These are phyloP conservation scores for Toxostoma redivivum DNA, from an alignment of 2,113 vertebrate species.

Conservation along the genomic window DNA sequence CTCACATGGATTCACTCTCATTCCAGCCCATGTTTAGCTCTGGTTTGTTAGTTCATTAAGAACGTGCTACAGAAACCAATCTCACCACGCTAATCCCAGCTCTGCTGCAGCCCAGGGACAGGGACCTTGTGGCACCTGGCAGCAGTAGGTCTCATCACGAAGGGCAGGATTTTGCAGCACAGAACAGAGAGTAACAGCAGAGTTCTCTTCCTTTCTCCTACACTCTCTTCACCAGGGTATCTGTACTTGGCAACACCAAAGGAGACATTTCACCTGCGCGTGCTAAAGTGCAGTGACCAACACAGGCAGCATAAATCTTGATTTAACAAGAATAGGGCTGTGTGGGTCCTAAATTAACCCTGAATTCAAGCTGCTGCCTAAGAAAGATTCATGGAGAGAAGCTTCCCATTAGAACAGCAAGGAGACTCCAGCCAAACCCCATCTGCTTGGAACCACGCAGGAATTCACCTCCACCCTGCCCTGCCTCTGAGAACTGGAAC, in stretches of 20 bases:
- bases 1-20: neutral
- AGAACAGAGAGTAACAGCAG: neutral
- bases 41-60: neutral
- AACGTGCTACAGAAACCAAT: fast-evolving
- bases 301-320: neutral
- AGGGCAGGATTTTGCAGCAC: neutral
- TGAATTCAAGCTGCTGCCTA: neutral
- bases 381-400: neutral
- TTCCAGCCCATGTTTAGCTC: neutral
- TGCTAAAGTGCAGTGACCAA: neutral
- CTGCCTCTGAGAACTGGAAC: neutral
- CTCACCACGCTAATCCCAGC: neutral
- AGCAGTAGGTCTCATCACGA: neutral
- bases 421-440: neutral
- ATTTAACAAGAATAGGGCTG: neutral
- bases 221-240: neutral
- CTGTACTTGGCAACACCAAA: fast-evolving
- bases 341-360: neutral
- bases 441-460: neutral
- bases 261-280: neutral
- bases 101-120: neutral
- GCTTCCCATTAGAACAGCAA: fast-evolving
- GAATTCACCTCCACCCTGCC: neutral
- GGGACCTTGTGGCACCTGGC: neutral
- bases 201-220: neutral